Evolutionary conservation across 1,140 invertebrate genomes (phyloP).

Genomic region (Teleogryllus occipitalis): DNA sequence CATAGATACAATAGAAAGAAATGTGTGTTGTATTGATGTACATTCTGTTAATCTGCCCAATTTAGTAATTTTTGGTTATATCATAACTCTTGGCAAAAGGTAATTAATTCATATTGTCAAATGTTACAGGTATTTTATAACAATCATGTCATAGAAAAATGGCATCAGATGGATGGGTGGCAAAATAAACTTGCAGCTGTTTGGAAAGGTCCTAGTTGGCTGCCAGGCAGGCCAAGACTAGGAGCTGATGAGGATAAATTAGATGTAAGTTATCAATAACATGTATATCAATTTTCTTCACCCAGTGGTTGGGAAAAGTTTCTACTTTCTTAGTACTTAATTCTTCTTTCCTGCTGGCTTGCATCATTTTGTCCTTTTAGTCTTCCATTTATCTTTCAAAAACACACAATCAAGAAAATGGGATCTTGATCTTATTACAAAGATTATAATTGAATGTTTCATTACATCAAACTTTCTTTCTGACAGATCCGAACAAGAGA

Average conservation of each 20-base stretch:
- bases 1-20: too few species aligned
- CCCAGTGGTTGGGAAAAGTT: too few species aligned
- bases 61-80: too few species aligned
- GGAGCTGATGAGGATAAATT: conserved; percentile 69
- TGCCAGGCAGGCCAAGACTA: conserved; percentile 67
- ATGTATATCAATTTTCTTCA: too few species aligned
- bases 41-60: too few species aligned
- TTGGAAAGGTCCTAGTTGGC: conserved; percentile 83
- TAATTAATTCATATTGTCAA: not conserved
- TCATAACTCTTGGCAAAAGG: not conserved
- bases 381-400: too few species aligned
- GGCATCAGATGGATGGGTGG: conserved; percentile 45
- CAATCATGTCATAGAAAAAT: conserved; percentile 50
- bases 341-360: too few species aligned
- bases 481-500: conserved; percentile 47
- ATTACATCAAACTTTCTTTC: conserved; percentile 21
- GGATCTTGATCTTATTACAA: too few species aligned
- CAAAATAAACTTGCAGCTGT: conserved; percentile 58
- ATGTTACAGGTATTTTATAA: conserved; percentile 63
- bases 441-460: too few species aligned
- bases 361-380: not conserved
- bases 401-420: too few species aligned
- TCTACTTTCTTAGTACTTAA: too few species aligned
- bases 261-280: conserved; percentile 49
- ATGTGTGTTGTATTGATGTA: too few species aligned